Conservation (phyloP, 2,888 invertebrate genomes). For the Iphiclides podalirius region DNA sequence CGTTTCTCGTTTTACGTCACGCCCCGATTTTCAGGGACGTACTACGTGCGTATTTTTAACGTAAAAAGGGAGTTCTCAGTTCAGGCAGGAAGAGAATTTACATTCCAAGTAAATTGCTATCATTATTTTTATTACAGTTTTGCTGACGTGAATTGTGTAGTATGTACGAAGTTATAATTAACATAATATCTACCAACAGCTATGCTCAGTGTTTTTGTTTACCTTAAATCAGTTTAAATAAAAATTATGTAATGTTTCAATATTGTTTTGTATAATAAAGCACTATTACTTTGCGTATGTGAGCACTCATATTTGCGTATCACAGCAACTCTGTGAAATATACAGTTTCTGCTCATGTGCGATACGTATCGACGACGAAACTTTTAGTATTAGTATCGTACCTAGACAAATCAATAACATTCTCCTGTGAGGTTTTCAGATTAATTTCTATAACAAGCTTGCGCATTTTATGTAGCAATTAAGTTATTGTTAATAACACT, state of each 20-base stretch:
- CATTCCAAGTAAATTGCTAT: conserved; percentile 24
- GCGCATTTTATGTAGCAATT: conserved; percentile 23
- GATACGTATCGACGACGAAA: conserved; percentile 44
- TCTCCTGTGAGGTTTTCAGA: conserved; percentile 57
- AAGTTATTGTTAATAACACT: too few species aligned
- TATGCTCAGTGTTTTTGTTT: neutral
- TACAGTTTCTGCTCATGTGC: conserved; percentile 62
- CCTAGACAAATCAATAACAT: too few species aligned
- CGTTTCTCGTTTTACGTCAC: conserved; percentile 62
- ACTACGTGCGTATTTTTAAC: conserved; percentile 64
- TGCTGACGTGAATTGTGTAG: conserved; percentile 5
- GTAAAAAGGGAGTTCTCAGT: conserved; percentile 43
- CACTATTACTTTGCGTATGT: too few species aligned
- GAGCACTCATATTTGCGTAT: too few species aligned
- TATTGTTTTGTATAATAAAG: too few species aligned
- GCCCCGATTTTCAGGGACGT: conserved; percentile 72
- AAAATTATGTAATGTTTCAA: too few species aligned
- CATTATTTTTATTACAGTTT: conserved; percentile 21
- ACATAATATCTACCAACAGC: neutral
- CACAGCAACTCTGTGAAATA: conserved; percentile 33
- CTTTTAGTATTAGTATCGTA: conserved; percentile 48
- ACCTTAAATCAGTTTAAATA: conserved; percentile 1
- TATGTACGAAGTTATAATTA: conserved; percentile 5
- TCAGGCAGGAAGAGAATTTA: conserved; percentile 39
- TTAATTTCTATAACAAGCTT: conserved; percentile 36